A percentile compares a stretch with the other conserved stretches of the same genome.
Evolutionary conservation across 2,888 invertebrate genomes (phyloP).

Genomic region (Scelioninae gen. 1): DNA sequence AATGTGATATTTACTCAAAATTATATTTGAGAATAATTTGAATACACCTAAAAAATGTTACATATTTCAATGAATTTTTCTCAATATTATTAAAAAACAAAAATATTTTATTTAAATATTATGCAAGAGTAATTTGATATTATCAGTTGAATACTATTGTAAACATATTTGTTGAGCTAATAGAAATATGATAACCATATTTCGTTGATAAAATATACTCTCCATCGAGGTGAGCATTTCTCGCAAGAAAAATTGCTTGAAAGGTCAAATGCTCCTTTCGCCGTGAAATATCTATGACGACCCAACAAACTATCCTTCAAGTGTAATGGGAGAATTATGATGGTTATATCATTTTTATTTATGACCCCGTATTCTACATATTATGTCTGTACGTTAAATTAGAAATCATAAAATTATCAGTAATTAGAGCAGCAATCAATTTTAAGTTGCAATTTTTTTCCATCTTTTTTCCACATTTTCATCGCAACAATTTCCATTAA

Average conservation of each 20-base stretch:
- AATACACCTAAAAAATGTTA: no score
- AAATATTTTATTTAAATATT: no score
- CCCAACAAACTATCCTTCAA: conserved; percentile 47
- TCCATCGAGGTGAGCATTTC: conserved; percentile 38
- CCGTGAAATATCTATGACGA: conserved; percentile 49
- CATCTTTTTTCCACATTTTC: not conserved
- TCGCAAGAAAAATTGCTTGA: conserved; percentile 41
- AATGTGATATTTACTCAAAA: no score
- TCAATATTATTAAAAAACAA: no score
- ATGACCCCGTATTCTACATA: conserved; percentile 29
- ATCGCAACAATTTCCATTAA: not conserved
- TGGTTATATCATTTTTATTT: conserved; percentile 36
- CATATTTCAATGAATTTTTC: no score
- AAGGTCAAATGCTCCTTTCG: conserved; percentile 63
- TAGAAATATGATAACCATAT: conserved; percentile 26
- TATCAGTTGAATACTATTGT: no score
- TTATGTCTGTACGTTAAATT: conserved; percentile 24
- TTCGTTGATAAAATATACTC: conserved; percentile 47
- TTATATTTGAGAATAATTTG: no score
- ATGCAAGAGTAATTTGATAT: no score
- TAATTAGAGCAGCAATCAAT: conserved; percentile 39
- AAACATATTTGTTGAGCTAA: no score
- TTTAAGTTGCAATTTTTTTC: not conserved
- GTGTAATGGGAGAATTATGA: conserved; percentile 47
- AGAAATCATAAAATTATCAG: conserved; percentile 24